Evolutionary conservation across 1,140 invertebrate genomes (phyloP), one percentile per base, ranked within the genome.

Genomic region (Drosophila equinoxialis): DNA sequence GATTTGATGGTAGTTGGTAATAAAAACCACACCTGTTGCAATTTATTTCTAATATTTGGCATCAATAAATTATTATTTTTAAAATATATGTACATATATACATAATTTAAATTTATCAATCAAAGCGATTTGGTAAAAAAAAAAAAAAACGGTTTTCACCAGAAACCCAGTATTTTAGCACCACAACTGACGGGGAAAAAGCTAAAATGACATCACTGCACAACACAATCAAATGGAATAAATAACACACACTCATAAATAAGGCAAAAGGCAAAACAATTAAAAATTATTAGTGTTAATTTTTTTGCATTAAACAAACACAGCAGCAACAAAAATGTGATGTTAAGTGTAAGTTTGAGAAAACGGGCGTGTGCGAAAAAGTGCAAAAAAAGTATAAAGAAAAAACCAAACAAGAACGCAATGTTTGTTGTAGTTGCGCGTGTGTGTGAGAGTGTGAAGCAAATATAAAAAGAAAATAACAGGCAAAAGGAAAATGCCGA

Each of bases 341-440:
- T 86, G 79, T 80, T 81, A 77, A 83, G 81, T 76, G 78, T 87
- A 68, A 87, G 83, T 87, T 72, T 41, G 72, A 55, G 5, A 51
- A 51, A 51, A 51, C 45, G 45, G 45, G 45, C 20, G 45, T 51
- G 45, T 51, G 45, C 45, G 11, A 23, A 51, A 39, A 54, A n/a
- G 14, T 0, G 37, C 35, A 39, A 26, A 33, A 41, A 60, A 62
- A 48, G 48, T 6, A 26, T 20, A 30, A 30, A 30, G 30, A 6
- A 6, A 30, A 30, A 30, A 30, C 30, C 6, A 30, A 30, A 67
- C 26, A 62, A 57, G 6, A 39, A 67, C 61, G 14, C 30, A 33
- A 61, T 71, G 20, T 59, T 62, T 62, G 67, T 77, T 13, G 55
- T 51, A 37, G 45, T 54, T 37, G 42, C 59, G 65, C 41, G 45